These are phyloP conservation scores for Tribolium madens DNA, from an alignment of 1,140 invertebrate species.

Conservation along the genomic window DNA sequence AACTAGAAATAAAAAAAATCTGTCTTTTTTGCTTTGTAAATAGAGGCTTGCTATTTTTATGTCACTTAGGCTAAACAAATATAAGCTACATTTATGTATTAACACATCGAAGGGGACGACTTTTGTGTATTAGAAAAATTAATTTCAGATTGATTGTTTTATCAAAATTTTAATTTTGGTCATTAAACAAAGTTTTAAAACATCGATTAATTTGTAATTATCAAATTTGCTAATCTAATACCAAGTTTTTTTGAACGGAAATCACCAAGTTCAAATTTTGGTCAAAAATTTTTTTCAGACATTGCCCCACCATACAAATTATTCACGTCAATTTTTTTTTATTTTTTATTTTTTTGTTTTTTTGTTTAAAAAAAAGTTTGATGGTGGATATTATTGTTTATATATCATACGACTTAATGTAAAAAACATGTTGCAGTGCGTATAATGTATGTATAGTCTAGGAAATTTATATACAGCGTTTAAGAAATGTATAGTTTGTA, in stretches of 20 bases:
- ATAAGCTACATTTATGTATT: conserved; percentile 2
- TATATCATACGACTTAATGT: not conserved
- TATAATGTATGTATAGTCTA: not conserved
- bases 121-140: not conserved
- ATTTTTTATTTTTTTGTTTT: too few species aligned
- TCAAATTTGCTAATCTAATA: too few species aligned
- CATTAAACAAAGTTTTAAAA: too few species aligned
- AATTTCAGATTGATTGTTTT: not conserved
- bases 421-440: not conserved
- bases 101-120: conserved; percentile 19
- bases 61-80: conserved; percentile 1
- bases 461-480: conserved; percentile 12
- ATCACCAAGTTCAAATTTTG: too few species aligned
- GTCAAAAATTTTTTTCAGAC: too few species aligned
- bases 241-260: too few species aligned
- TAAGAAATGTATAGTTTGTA: conserved; percentile 35
- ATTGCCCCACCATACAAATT: too few species aligned
- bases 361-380: too few species aligned
- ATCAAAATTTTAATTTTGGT: not conserved
- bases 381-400: not conserved
- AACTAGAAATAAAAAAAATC: not conserved
- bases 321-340: too few species aligned
- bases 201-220: too few species aligned
- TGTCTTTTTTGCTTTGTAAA: conserved; percentile 23
- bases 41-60: conserved; percentile 8